A percentile compares a stretch with the other conserved stretches of the same genome.
Conservation (phyloP, 2,797 vertebrate species). For the Mormyrops attenuatus region DNA sequence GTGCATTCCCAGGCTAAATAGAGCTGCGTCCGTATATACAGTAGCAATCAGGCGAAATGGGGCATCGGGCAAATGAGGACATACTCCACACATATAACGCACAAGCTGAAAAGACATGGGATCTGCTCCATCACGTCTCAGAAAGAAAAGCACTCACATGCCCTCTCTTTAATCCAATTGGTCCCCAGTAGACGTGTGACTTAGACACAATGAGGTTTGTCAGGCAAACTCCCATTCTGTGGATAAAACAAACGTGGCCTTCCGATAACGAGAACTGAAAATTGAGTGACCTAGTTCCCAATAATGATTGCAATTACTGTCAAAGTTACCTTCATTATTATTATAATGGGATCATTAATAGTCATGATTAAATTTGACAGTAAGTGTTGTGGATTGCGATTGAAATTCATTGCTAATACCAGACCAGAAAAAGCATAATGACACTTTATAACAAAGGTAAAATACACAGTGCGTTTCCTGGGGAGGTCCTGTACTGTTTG, state of each 20-base stretch:
- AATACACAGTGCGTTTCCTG: neutral
- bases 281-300: slow-evolving; percentile 1
- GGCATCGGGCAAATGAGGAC: neutral
- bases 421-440: neutral
- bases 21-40: neutral
- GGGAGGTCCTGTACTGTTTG: neutral
- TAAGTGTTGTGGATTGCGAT: neutral
- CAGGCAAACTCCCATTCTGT: neutral
- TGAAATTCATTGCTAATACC: neutral
- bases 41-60: neutral
- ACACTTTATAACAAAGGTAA: neutral
- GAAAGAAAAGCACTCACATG: neutral
- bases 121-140: neutral
- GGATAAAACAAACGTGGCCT: neutral
- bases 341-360: slow-evolving; percentile 24
- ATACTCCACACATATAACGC: neutral
- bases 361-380: slow-evolving; percentile 17
- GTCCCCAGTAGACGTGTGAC: neutral
- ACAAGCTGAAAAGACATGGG: neutral
- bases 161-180: neutral
- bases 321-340: slow-evolving; percentile 29
- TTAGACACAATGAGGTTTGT: neutral
- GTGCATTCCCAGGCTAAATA: neutral
- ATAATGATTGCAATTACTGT: slow-evolving; percentile 34
- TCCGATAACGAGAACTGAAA: neutral